Base-by-base conservation (phyloP, 2,888 invertebrate species). In the Gibbula magus region DNA sequence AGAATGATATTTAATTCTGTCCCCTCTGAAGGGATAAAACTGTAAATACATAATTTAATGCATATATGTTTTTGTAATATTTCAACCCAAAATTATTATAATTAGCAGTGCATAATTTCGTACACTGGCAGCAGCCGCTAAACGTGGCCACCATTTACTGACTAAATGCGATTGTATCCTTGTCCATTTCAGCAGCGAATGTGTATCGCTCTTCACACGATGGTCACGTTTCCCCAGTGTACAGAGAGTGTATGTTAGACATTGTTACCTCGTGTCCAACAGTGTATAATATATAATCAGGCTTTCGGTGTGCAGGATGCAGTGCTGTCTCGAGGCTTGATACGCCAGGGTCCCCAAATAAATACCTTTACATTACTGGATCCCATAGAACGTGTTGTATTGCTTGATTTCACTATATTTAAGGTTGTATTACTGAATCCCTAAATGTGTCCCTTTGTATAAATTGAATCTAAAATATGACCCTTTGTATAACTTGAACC, bases 141-240 rank as follows among this genome's bases (percentile, higher is more conserved):
- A 25, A 7, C 20, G 10, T 54, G 54, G n/a, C 10, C 54, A 22
- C 54, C 3, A 13, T 56, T 56, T 56, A 25, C 25, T 75, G 75
- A 75, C 75, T 75, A 51, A 52, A 75, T 75, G n/a, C 54, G 35
- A 54, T 52, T 73, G 67, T 81, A 39, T 32, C 45, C 20, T 53
- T 79, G 54, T 79, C 45, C 78, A 66, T 88, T 88, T 85, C 88
- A 88, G 88, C 88, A 88, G 82, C 79, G 81, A 81, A 84, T 88
- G 86, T 88, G 88, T 84, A 82, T 88, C 52, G 84, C 85, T 35
- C 83, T 88, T 83, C 88, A 88, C 84, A 87, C 86, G 52, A 85
- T 88, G 88, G 88, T 86, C 80, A 84, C 86, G 18, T 80, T 87
- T 81, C 84, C 87, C 70, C 85, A 85, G 81, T 87, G 87, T 81